Base-by-base conservation (phyloP, 1,140 invertebrate species). In the Lanistes nyassanus region DNA sequence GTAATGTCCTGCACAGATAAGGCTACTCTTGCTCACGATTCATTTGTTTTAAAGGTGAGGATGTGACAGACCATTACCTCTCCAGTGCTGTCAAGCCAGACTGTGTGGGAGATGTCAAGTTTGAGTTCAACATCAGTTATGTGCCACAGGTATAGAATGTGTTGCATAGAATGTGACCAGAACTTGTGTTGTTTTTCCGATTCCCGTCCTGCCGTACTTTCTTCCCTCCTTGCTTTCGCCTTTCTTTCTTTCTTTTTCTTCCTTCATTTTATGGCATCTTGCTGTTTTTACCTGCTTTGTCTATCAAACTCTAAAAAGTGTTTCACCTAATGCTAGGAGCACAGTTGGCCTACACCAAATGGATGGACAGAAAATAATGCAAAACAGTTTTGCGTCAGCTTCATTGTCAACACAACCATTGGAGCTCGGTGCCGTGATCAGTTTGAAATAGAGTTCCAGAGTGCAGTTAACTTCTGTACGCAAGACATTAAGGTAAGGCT, bases 401-500 rank as follows among this genome's bases (percentile, higher is more conserved):
- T 71, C 73, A 64, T 84, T 16, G 11, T 58, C 0, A 65, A 55
- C 6, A 69, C 73, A 0, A 31, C 71, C 3, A 62, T 81, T 42
- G 77, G 79, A 34, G 36, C 56, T 16, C 53, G 55, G 23, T 85
- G 84, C 68, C 60, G 76, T n/a, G 26, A 72, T 47, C 37, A 58
- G 42, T 53, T 80, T 5, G n/a, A 55, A 55, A 19, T 75, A 6
- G 72, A 78, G 31, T 70, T 80, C n/a, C 68, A 72, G 29, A 66
- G 36, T 5, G 74, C 76, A 9, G 55, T 84, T 11, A 42, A 74
- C 16, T 74, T 58, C 11, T 85, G 83, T 76, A 70, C 80, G 4
- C 70, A 74, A 26, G 83, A 85, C 55, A 82, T 85, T 6, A 74
- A 80, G 75, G 83, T 85, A 74, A 77, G 55, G 78, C 42, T 47